Evolutionary conservation across 2,113 vertebrate genomes (phyloP).

Genomic region (Tretioscincus oriximinensis): DNA sequence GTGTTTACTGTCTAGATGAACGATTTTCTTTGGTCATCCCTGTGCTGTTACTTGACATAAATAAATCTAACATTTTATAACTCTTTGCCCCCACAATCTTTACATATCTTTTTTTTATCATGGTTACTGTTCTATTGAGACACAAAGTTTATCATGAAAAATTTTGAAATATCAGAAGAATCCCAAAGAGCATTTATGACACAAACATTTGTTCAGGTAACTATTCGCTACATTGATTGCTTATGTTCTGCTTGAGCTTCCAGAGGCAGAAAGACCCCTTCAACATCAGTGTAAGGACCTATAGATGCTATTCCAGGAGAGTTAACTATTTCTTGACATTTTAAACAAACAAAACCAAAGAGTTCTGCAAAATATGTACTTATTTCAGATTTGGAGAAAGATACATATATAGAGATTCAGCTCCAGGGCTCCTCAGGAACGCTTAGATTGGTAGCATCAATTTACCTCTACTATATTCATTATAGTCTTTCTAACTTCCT

Average conservation of each 20-base stretch:
- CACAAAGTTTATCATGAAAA: conserved; percentile 13
- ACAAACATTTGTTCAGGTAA: not conserved
- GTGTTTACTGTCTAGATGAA: conserved; percentile 24
- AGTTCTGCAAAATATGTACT: not conserved
- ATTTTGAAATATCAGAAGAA: not conserved
- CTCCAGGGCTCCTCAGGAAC: not conserved
- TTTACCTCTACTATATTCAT: not conserved
- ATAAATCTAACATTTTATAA: conserved; percentile 6
- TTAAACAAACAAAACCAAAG: conserved; percentile 12
- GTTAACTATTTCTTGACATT: conserved; percentile 13
- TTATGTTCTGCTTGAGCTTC: not conserved
- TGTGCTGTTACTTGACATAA: conserved; percentile 16
- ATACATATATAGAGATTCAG: not conserved
- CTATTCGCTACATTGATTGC: not conserved
- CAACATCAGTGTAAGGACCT: not conserved
- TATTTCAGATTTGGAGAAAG: not conserved
- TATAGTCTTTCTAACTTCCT: too few relatives aligned
- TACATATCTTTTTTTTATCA: conserved; percentile 17
- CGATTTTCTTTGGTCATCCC: not conserved
- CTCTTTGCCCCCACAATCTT: conserved; percentile 17
- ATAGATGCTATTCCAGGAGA: conserved; percentile 8
- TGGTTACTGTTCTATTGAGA: conserved; percentile 23
- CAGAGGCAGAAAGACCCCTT: not conserved
- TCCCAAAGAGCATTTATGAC: not conserved
- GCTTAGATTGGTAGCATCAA: not conserved